Base-by-base conservation (phyloP, 2,888 invertebrate species). In the Pollenia labialis region DNA sequence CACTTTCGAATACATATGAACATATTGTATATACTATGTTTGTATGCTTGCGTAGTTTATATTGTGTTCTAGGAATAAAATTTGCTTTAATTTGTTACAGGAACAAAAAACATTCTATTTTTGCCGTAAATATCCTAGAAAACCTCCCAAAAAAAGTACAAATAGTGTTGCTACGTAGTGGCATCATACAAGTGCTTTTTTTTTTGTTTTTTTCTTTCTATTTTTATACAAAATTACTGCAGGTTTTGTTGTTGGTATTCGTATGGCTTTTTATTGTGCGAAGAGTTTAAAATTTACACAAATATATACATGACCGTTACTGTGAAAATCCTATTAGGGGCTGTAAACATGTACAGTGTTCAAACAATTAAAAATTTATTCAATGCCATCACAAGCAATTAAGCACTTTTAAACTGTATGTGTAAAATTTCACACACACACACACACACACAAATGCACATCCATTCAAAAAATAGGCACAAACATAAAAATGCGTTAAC, bases 321-420 rank as follows among this genome's bases (percentile, higher is more conserved):
- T 74, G 84, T 58, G 80, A 84, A 92, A 92, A 92, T 92, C 91
- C 92, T 92, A 92, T 92, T 92, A 92, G 90, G 90, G 90, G 90
- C 89, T 90, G 92, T 90, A 91, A 91, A 90, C 91, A 91, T 91
- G 92, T 91, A 92, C 92, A 92, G 92, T 92, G 92, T 92, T 91
- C 32, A 92, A 92, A 91, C 92, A 92, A 92, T 92, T 92, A 92
- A 92, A 92, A 92, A 92, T 92, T 92, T 92, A 92, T 92, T 92
- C 92, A 92, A 92, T 92, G 91, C 92, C 91, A 91, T 92, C 92
- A 92, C 92, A 92, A 92, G 92, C 92, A 92, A 92, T 92, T 92
- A 92, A 92, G 91, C 92, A 90, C 91, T 91, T 92, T 92, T 90
- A 90, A 90, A 90, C 90, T 90, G 88, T 82, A 58, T 75, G 64